Evolutionary conservation across 2,888 invertebrate species (phyloP).

Genomic region (Callimorpha dominula): DNA sequence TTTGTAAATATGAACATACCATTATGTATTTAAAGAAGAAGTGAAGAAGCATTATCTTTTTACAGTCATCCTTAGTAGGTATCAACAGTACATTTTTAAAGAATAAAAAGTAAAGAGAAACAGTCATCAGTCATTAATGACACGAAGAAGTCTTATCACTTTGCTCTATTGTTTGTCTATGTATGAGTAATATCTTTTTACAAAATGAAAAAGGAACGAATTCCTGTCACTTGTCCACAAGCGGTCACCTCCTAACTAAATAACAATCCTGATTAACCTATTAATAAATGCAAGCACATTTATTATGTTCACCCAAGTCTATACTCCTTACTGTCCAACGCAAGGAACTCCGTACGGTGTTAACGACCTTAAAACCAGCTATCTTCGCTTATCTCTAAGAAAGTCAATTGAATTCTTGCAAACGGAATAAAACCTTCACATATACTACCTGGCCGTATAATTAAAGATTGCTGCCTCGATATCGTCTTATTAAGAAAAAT

Average conservation of each 20-base stretch:
- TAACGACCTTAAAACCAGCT: constrained; percentile 55
- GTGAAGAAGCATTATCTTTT: too few relatives aligned
- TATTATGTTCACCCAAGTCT: constrained; percentile 22
- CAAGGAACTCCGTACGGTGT: constrained; percentile 37
- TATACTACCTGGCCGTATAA: constrained; percentile 37
- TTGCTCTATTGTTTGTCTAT: background rate
- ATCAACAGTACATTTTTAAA: too few relatives aligned
- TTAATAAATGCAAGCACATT: constrained; percentile 4
- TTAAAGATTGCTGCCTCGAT: constrained; percentile 26
- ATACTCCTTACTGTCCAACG: constrained; percentile 27
- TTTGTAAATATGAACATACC: too few relatives aligned
- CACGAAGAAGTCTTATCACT: background rate
- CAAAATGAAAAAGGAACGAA: background rate
- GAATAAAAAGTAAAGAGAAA: background rate
- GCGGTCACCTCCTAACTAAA: background rate
- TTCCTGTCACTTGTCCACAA: background rate
- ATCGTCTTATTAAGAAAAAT: constrained; percentile 14
- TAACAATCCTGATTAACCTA: background rate
- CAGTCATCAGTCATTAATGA: background rate
- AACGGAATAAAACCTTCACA: constrained; percentile 45
- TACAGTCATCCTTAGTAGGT: too few relatives aligned
- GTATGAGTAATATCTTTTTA: background rate
- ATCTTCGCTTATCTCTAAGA: constrained; percentile 50
- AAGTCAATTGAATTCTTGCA: constrained; percentile 52
- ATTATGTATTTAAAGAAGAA: too few relatives aligned